Conservation (phyloP, 2,113 vertebrate genomes). For the Pantherophis guttatus region DNA sequence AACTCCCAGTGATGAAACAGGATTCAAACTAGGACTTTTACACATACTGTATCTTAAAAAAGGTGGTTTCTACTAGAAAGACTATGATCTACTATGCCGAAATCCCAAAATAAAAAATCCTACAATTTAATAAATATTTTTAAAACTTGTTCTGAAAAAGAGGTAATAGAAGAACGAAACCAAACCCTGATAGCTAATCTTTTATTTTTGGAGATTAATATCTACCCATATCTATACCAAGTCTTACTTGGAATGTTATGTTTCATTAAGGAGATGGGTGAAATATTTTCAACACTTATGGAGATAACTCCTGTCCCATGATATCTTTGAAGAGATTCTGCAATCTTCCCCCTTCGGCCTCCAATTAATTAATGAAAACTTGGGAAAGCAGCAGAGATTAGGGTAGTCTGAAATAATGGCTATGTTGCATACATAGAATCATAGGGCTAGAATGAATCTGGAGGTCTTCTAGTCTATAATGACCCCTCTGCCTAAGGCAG, state of each 20-base stretch:
- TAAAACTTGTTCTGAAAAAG: not conserved
- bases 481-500: not conserved
- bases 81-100: not conserved
- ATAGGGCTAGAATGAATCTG: not conserved
- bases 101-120: not conserved
- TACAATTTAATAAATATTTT: not conserved
- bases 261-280: not conserved
- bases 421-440: not conserved
- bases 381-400: not conserved
- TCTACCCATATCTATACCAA: not conserved
- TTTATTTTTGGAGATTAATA: not conserved
- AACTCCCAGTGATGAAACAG: not conserved
- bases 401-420: not conserved
- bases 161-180: not conserved
- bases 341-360: not conserved
- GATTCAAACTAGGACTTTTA: not conserved
- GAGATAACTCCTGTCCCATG: not conserved
- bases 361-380: not conserved
- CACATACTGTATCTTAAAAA: slow-evolving; percentile 10
- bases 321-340: not conserved
- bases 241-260: not conserved
- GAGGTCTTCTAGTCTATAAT: not conserved
- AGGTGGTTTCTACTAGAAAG: not conserved
- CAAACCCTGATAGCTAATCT: not conserved
- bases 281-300: not conserved